Base-by-base conservation (phyloP, 37 sponge, comb jelly and placozoan genomes). In the Theonella swinhoei region DNA sequence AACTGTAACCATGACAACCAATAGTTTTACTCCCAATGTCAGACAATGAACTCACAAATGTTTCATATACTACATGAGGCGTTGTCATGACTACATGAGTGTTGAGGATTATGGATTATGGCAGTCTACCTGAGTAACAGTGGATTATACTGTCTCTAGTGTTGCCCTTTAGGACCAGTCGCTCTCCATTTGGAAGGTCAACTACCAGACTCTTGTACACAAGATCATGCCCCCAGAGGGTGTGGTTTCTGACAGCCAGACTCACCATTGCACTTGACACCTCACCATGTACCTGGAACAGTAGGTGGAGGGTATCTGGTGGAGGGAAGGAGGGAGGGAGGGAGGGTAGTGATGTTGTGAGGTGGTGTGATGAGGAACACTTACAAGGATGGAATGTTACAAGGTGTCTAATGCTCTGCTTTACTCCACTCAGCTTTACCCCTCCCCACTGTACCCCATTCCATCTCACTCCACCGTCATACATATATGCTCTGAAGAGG, bases 171-270 rank as follows among this genome's bases (percentile, higher is more conserved):
- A 86, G 61, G 0, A 86, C 14, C 29, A 86, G 74, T 59, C 87
- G 37, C 74, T 86, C 87, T 41, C 87, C 87, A 72, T 78, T 79
- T 69, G 64, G 69, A 40, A 86, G 78, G 59, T 86, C 87, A n/a
- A 86, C 75, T 30, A 78, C 87, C 43, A 86, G 64, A 26, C 79
- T 77, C 4, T 69, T 71, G 87, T 68, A 86, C 47, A 33, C 24
- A 8, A 76, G 38, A 20, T 39, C 25, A 62, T 68, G 60, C 25
- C 76, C 68, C 64, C 59, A 63, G 11, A 64, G 70, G 23, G 80
- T 70, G 3, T 62, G 29, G 29, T 61, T 70, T 30, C 47, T 11
- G 32, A 79, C 87, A 25, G 34, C 79, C 33, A 86, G 65, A 60
- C 87, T 86, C 19, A 86, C 87, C 87, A 86, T 86, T 9, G 79